A percentile compares a stretch with the other conserved stretches of the same genome.
Conservation (phyloP, 2,113 vertebrate genomes). For the Diglossa brunneiventris region DNA sequence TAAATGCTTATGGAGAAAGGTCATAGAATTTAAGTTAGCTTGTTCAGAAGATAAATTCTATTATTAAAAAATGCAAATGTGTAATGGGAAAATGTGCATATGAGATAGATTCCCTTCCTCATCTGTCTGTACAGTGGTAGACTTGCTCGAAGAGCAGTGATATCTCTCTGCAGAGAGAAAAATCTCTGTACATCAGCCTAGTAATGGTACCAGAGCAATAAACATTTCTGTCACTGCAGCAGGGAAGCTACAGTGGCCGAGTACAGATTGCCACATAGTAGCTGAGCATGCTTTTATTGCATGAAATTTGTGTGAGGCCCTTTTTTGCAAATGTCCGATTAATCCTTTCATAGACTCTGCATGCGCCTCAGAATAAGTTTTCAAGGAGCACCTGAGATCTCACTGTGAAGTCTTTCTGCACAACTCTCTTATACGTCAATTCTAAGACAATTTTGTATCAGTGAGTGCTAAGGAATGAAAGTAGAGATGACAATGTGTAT, state of each 20-base stretch:
- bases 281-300: rapidly evolving
- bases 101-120: background rate
- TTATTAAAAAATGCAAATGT: background rate
- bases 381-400: background rate
- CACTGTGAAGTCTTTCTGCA: background rate
- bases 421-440: background rate
- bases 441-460: background rate
- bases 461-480: background rate
- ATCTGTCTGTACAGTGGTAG: background rate
- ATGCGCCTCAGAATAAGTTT: background rate
- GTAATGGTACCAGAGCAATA: background rate
- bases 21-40: background rate
- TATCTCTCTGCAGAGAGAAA: background rate
- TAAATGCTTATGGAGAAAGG: background rate
- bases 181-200: background rate
- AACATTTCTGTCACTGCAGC: background rate
- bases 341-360: background rate
- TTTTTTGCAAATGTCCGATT: background rate
- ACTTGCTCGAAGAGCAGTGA: background rate
- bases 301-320: background rate
- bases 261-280: background rate
- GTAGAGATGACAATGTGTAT: background rate
- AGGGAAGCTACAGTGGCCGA: background rate
- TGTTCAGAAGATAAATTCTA: background rate
- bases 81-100: background rate